Evolutionary conservation across 2,797 vertebrate genomes (phyloP).

Genomic region (Perodicticus potto): DNA sequence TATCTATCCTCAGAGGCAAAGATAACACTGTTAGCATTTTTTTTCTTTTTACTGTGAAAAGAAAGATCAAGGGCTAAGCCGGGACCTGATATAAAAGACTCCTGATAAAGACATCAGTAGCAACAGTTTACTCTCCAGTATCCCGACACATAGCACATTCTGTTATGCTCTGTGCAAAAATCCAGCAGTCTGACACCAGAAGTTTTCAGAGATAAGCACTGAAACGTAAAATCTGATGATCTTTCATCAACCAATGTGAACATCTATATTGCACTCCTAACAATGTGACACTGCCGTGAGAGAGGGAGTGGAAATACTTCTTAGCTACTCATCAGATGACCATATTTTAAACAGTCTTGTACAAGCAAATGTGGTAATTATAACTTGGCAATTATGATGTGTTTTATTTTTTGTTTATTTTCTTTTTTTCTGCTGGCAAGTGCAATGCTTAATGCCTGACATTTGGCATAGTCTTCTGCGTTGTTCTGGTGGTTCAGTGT

Average conservation of each 20-base stretch:
- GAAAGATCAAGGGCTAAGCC: background rate
- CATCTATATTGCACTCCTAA: background rate
- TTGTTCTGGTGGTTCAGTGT: constrained; percentile 49
- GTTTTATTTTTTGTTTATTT: background rate
- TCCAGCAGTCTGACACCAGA: background rate
- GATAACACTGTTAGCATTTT: background rate
- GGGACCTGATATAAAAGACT: constrained; percentile 11
- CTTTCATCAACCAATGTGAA: background rate
- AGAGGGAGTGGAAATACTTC: background rate
- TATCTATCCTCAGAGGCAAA: background rate
- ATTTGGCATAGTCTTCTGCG: constrained; percentile 24
- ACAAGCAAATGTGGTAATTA: background rate
- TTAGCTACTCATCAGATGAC: background rate
- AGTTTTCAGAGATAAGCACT: background rate
- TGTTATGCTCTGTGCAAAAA: background rate
- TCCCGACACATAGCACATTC: background rate
- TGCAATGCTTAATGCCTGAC: background rate
- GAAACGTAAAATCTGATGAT: background rate
- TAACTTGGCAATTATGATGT: background rate
- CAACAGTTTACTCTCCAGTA: background rate
- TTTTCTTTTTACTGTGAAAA: background rate
- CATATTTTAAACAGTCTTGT: background rate
- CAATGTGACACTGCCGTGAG: background rate
- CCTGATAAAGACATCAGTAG: background rate
- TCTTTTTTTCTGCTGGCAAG: background rate